Conservation (phyloP, 2,797 vertebrate species). For the Ataeniobius toweri region DNA sequence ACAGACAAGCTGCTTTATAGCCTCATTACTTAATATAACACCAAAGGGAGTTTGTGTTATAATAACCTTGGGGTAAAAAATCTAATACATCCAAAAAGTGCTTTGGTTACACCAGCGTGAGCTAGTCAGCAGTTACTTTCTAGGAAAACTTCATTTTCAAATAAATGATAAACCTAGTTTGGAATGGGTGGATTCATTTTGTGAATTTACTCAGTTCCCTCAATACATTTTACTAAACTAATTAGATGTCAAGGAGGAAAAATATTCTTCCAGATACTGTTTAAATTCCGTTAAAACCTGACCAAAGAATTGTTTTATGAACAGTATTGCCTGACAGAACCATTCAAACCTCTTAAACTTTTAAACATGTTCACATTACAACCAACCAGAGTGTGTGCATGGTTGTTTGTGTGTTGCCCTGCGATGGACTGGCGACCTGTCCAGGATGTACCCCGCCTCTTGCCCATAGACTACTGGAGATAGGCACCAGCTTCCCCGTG, state of each 20-base stretch:
- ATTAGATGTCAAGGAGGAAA: background rate
- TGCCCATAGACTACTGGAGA: too few species aligned
- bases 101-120: constrained; percentile 1
- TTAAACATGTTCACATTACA: background rate
- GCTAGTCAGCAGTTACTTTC: background rate
- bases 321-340: background rate
- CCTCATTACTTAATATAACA: constrained; percentile 38
- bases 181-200: background rate
- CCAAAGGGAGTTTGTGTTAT: constrained; percentile 25
- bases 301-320: background rate
- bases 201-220: background rate
- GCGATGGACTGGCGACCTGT: too few species aligned
- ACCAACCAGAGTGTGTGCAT: too few species aligned
- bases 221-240: background rate
- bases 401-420: too few species aligned
- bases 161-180: background rate
- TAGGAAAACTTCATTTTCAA: background rate
- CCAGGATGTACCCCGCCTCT: too few species aligned
- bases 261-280: background rate
- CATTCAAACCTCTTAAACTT: background rate
- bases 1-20: constrained; percentile 25
- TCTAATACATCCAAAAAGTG: constrained; percentile 3
- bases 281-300: background rate
- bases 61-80: constrained; percentile 34
- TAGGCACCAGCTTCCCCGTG: too few species aligned